These are phyloP conservation scores for Drosophila paracracens DNA, from an alignment of 2,888 invertebrate species.

Conservation along the genomic window DNA sequence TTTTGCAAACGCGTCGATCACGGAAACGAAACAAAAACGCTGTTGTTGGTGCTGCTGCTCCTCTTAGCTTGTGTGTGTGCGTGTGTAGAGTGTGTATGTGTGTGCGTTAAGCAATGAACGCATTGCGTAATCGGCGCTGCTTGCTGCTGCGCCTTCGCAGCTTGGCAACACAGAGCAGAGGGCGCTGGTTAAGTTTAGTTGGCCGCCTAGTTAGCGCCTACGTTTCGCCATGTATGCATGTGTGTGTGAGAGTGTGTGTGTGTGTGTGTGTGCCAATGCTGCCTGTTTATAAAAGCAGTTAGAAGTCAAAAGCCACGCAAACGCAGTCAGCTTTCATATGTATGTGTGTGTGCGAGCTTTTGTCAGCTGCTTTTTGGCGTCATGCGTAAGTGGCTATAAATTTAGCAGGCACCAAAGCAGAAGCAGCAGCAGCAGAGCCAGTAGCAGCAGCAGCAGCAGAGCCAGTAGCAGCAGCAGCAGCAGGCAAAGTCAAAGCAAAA, in stretches of 20 bases:
- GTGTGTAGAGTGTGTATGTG: slow-evolving; percentile 19
- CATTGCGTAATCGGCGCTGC: slow-evolving; percentile 74
- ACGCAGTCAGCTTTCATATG: slow-evolving; percentile 41
- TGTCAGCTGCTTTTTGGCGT: slow-evolving; percentile 61
- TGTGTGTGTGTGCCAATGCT: slow-evolving; percentile 5
- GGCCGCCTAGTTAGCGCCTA: slow-evolving; percentile 58
- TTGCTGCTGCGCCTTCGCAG: slow-evolving; percentile 57
- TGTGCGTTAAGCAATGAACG: slow-evolving; percentile 61
- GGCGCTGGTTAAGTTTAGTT: slow-evolving; percentile 63
- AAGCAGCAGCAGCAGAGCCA: slow-evolving; percentile 10
- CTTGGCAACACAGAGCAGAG: slow-evolving; percentile 72
- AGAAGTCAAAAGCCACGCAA: slow-evolving; percentile 57
- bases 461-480: slow-evolving; percentile 1
- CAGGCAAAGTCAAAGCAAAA: slow-evolving; percentile 9
- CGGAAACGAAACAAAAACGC: slow-evolving; percentile 75
- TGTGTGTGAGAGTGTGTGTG: slow-evolving; percentile 10
- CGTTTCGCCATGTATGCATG: slow-evolving; percentile 6
- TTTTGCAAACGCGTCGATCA: slow-evolving; percentile 68
- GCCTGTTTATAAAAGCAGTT: slow-evolving; percentile 55
- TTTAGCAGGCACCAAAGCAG: slow-evolving; percentile 50
- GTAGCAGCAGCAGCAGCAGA: slow-evolving; percentile 7
- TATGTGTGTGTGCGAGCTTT: slow-evolving; percentile 42
- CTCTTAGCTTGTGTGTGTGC: slow-evolving; percentile 24
- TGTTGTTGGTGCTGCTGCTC: slow-evolving; percentile 29
- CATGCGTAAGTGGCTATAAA: slow-evolving; percentile 69